Percentiles rank a stretch among this genome's conserved stretches.
phyloP scores from a whole-genome alignment of 2,797 vertebrate genomes.

The Bovichtus diacanthus region DNA sequence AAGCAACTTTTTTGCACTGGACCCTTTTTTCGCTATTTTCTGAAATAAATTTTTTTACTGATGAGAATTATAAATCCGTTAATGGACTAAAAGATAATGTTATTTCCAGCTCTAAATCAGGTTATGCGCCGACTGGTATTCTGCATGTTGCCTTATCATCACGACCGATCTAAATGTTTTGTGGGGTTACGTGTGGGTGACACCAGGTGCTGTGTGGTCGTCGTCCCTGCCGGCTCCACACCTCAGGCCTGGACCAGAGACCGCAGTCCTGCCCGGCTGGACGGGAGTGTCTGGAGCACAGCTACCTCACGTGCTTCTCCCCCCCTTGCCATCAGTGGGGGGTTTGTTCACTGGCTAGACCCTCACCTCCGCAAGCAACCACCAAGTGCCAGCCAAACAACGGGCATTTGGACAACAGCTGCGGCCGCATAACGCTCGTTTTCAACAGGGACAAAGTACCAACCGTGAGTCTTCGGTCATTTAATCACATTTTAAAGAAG shows the following conservation, averaged over 20 bases:
- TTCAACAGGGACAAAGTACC: slow-evolving; percentile 94
- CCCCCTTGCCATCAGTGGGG: slow-evolving; percentile 94
- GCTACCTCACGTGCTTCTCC: slow-evolving; percentile 91
- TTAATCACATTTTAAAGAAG: not conserved
- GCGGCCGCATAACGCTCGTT: slow-evolving; percentile 92
- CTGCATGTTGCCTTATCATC: no score
- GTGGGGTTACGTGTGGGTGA: not conserved
- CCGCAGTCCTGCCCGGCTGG: slow-evolving; percentile 87
- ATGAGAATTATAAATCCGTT: no score
- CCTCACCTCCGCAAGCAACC: slow-evolving; percentile 70
- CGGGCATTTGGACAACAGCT: slow-evolving; percentile 93
- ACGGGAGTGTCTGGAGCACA: slow-evolving; percentile 88
- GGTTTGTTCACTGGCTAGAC: slow-evolving; percentile 88
- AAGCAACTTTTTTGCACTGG: not conserved
- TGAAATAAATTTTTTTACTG: no score
- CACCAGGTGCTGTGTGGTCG: slow-evolving; percentile 93
- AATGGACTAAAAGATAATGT: no score
- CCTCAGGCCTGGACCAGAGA: slow-evolving; percentile 66
- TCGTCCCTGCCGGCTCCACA: slow-evolving; percentile 87
- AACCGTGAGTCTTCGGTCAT: slow-evolving; percentile 90
- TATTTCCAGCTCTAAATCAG: not conserved
- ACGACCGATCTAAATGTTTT: not conserved
- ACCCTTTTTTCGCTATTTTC: not conserved
- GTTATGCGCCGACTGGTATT: not conserved
- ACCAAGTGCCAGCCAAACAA: slow-evolving; percentile 92